A percentile compares a stretch with the other conserved stretches of the same genome.
Conservation (phyloP, 2,113 vertebrate species). For the Anguilla japonica region DNA sequence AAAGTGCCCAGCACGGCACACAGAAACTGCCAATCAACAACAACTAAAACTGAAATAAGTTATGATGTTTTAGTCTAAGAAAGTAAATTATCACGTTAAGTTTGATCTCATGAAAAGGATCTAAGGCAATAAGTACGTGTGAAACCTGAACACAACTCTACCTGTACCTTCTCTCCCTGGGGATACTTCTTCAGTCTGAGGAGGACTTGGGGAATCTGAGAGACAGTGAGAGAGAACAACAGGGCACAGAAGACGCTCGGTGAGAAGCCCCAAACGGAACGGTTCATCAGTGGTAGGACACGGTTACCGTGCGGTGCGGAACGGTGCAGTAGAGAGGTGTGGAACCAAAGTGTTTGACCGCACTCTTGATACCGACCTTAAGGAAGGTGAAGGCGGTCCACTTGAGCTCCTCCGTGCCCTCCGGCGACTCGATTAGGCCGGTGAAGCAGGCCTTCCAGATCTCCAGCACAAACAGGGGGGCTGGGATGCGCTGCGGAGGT, state of each 20-base stretch:
- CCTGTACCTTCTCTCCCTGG: constrained; percentile 85
- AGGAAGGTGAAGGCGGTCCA: constrained; percentile 99
- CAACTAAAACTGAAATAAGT: no score
- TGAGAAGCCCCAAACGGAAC: neutral
- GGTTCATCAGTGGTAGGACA: neutral
- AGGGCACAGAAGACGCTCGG: neutral
- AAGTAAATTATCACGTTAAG: no score
- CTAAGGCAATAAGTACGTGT: constrained; percentile 7
- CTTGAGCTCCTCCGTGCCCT: constrained; percentile 95
- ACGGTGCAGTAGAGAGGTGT: neutral
- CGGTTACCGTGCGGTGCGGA: neutral
- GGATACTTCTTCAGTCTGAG: constrained; percentile 92
- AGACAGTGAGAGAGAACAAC: constrained; percentile 15
- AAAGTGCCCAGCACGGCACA: no score
- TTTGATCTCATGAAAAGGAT: no score
- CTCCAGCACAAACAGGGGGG: constrained; percentile 87
- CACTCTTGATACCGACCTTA: constrained; percentile 70
- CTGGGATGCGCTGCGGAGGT: constrained; percentile 79
- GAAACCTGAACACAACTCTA: constrained; percentile 29
- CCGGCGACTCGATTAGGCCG: constrained; percentile 95
- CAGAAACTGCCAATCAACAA: no score
- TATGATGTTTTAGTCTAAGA: no score
- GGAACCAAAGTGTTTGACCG: neutral
- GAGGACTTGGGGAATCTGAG: constrained; percentile 93
- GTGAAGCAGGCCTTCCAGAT: constrained; percentile 99